These are phyloP conservation scores for Epinotia nisella DNA, from an alignment of 2,888 invertebrate genomes.

Conservation along the genomic window DNA sequence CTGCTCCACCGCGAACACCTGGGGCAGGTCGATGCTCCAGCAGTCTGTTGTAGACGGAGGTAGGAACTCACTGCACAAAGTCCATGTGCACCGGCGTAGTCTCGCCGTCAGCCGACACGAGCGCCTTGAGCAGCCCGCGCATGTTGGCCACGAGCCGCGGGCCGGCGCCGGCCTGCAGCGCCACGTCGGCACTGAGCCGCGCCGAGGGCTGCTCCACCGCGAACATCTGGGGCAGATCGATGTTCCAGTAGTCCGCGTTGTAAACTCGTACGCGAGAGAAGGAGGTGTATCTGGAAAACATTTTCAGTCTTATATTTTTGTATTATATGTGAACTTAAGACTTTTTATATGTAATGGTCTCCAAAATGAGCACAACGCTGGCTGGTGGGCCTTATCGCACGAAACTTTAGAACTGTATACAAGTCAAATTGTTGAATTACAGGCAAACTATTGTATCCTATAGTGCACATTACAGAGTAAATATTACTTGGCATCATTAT, in stretches of 20 bases:
- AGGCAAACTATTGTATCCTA: too few relatives aligned
- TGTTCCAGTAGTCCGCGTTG: conserved; percentile 79
- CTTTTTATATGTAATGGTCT: too few relatives aligned
- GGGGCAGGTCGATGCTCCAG: too few relatives aligned
- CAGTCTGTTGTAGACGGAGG: too few relatives aligned
- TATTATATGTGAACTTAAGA: too few relatives aligned
- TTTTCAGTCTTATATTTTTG: conserved; percentile 20
- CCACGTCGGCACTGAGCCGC: neutral
- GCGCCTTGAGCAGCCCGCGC: conserved; percentile 89
- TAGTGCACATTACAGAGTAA: too few relatives aligned
- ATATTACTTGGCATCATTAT: too few relatives aligned
- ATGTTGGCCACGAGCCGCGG: conserved; percentile 86
- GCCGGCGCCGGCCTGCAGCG: conserved; percentile 55
- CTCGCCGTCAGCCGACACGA: conserved; percentile 71
- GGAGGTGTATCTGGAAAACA: conserved; percentile 70
- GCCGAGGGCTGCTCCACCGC: neutral
- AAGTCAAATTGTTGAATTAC: too few relatives aligned
- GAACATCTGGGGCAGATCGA: conserved; percentile 64
- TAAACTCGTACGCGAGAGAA: conserved; percentile 83
- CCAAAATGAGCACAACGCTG: too few relatives aligned
- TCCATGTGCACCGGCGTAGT: conserved; percentile 88
- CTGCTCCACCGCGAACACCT: neutral
- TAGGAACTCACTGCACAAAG: conserved; percentile 88
- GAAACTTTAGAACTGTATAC: too few relatives aligned
- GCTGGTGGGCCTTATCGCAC: too few relatives aligned